Conservation (phyloP, 2,888 invertebrate species). For the Chaetogeoica ovagalla region DNA sequence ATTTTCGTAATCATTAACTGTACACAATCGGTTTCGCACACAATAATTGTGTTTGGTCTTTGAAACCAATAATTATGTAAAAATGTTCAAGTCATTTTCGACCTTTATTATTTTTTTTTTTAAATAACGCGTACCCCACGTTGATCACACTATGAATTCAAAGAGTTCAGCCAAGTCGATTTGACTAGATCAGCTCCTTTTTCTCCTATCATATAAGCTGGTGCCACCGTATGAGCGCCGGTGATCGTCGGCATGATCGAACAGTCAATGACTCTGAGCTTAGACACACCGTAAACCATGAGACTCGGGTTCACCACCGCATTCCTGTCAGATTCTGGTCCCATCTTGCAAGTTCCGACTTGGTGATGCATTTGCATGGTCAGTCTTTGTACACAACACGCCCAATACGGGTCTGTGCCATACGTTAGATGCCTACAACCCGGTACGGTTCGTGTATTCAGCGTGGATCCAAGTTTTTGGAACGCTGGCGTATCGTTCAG, state of each 20-base stretch:
- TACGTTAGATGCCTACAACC: conserved; percentile 69
- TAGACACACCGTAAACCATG: conserved; percentile 61
- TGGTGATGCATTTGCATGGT: conserved; percentile 75
- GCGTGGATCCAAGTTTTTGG: conserved; percentile 62
- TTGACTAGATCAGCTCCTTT: conserved; percentile 64
- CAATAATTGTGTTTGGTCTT: neutral
- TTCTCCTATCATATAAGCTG: conserved; percentile 65
- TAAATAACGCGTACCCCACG: neutral
- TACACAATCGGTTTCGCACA: neutral
- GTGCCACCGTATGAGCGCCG: conserved; percentile 64
- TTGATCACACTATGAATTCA: neutral
- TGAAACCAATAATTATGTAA: neutral
- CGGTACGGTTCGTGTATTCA: conserved; percentile 67
- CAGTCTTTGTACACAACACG: conserved; percentile 71
- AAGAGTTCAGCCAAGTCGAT: conserved; percentile 55
- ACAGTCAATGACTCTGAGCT: conserved; percentile 64
- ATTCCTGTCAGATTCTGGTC: conserved; percentile 55
- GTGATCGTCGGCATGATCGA: conserved; percentile 65
- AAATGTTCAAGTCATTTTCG: neutral
- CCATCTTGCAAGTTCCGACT: conserved; percentile 58
- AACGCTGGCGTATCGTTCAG: conserved; percentile 65
- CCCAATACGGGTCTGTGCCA: conserved; percentile 73
- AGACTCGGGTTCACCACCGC: conserved; percentile 58
- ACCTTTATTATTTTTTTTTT: no score
- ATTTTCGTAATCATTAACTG: neutral